phyloP scores from a whole-genome alignment of 2,888 invertebrate genomes.

The Eupeodes latifasciatus region DNA sequence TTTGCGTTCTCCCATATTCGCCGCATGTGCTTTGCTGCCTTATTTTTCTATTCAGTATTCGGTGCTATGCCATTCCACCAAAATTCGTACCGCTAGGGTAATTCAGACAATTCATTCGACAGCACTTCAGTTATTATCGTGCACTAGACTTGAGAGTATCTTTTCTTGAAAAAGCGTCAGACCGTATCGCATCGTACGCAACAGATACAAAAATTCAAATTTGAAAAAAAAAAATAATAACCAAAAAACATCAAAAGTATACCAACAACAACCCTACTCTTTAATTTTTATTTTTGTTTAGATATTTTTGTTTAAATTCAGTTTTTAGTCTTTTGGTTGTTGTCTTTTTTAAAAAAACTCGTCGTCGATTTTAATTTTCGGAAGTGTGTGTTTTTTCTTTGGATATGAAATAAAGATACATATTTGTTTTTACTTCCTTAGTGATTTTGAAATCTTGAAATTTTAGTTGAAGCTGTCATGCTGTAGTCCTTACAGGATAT shows the following conservation, averaged over 20 bases:
- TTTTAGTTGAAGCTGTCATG: constrained; percentile 54
- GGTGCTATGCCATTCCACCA: constrained; percentile 62
- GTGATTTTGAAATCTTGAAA: background rate
- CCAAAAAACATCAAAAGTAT: background rate
- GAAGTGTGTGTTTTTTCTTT: constrained; percentile 12
- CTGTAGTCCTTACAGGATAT: constrained; percentile 66
- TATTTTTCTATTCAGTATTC: constrained; percentile 12
- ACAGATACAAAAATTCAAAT: constrained; percentile 64
- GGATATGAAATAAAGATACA: constrained; percentile 31
- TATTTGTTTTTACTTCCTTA: constrained; percentile 4
- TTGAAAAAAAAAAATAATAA: background rate
- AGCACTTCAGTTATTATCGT: constrained; percentile 74
- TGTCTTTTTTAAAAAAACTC: background rate
- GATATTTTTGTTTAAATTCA: constrained; percentile 36
- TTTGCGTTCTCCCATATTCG: constrained; percentile 30
- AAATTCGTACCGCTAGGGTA: constrained; percentile 72
- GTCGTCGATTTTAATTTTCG: background rate
- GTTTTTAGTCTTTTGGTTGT: constrained; percentile 36
- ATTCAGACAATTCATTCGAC: constrained; percentile 68
- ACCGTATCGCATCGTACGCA: constrained; percentile 65
- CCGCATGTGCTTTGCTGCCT: constrained; percentile 61
- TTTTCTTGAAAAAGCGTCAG: constrained; percentile 36
- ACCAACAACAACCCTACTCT: constrained; percentile 5
- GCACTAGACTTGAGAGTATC: constrained; percentile 72
- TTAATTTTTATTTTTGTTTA: constrained; percentile 59